Percentiles rank a stretch among this genome's conserved stretches.
These are phyloP conservation scores for Lissonota sp. DNA, from an alignment of 2,888 invertebrate species.

Conservation along the genomic window DNA sequence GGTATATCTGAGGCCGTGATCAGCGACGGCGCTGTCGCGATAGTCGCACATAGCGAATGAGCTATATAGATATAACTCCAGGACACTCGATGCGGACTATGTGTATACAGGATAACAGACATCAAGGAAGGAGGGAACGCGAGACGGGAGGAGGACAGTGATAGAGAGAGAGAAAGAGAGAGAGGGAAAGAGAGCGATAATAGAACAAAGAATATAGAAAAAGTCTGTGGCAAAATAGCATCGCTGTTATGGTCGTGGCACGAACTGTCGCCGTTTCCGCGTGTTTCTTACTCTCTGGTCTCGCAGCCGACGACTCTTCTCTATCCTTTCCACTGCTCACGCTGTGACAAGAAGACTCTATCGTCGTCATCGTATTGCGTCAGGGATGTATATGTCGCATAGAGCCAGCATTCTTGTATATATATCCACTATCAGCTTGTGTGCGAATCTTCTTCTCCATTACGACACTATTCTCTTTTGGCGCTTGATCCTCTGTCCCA, in stretches of 20 bases:
- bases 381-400: conserved; percentile 20
- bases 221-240: conserved; percentile 79
- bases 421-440: conserved; percentile 31
- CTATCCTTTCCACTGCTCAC: conserved; percentile 52
- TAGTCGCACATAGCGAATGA: conserved; percentile 66
- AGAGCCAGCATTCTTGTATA: background rate
- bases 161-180: conserved; percentile 1
- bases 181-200: conserved; percentile 47
- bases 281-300: conserved; percentile 78
- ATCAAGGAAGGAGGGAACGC: conserved; percentile 44
- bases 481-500: conserved; percentile 42
- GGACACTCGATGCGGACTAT: conserved; percentile 36
- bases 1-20: conserved; percentile 76
- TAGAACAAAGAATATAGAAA: conserved; percentile 63
- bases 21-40: conserved; percentile 72
- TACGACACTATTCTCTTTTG: conserved; percentile 40
- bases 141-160: conserved; percentile 34
- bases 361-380: conserved; percentile 64
- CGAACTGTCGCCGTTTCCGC: conserved; percentile 83
- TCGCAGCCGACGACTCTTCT: conserved; percentile 65
- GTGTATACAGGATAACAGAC: conserved; percentile 36
- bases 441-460: conserved; percentile 33
- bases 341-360: conserved; percentile 61
- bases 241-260: conserved; percentile 80
- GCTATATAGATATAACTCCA: conserved; percentile 58